phyloP scores from a whole-genome alignment of 2,113 vertebrate species.

The Catagonus wagneri region DNA sequence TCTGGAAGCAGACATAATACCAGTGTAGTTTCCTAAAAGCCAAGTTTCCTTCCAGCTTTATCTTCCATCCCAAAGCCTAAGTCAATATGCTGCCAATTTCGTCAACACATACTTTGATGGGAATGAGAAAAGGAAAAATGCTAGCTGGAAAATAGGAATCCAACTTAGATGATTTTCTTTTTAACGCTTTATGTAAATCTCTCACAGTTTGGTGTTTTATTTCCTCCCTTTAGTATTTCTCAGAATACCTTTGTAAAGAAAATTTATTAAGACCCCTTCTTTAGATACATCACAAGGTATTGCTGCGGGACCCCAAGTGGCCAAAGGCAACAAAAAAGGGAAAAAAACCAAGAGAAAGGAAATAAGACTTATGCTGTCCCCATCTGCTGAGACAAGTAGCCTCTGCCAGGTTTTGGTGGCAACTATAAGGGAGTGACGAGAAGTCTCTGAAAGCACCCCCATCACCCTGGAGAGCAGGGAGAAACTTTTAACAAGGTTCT shows the following conservation, averaged over 20 bases:
- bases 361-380: not conserved
- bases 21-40: not conserved
- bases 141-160: not conserved
- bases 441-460: not conserved
- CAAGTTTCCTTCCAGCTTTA: not conserved
- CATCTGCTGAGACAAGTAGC: not conserved
- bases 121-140: not conserved
- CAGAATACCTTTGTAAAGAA: not conserved
- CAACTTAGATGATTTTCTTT: not conserved
- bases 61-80: not conserved
- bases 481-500: not conserved
- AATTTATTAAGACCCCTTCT: not conserved
- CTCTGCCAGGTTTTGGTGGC: not conserved
- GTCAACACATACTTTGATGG: accelerated
- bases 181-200: not conserved
- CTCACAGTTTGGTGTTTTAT: not conserved
- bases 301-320: not conserved
- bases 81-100: not conserved
- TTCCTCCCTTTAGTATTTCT: not conserved
- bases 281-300: not conserved
- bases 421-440: not conserved
- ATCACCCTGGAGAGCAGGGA: accelerated
- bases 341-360: not conserved
- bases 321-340: not conserved
- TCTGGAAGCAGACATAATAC: not conserved